phyloP scores from a whole-genome alignment of 2,113 vertebrate genomes.

The Laticauda colubrina region DNA sequence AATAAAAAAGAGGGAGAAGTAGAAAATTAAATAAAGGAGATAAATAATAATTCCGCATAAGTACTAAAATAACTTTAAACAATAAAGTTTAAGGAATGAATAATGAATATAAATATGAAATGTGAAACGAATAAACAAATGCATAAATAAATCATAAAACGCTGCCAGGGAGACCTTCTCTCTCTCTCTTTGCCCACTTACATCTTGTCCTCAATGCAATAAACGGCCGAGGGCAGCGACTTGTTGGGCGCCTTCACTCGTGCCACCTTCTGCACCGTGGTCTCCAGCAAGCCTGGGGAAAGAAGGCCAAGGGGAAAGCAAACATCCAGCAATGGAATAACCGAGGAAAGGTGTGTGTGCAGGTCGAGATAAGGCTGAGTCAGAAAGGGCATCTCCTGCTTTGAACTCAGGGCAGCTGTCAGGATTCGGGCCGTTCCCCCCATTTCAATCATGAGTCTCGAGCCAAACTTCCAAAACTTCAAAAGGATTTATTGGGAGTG shows the following conservation, averaged over 20 bases:
- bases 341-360: background rate
- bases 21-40: background rate
- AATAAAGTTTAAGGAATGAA: background rate
- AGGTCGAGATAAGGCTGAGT: background rate
- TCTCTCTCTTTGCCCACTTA: conserved; percentile 47
- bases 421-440: too few species aligned
- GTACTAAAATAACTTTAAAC: too few species aligned
- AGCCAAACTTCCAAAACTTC: too few species aligned
- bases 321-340: fast-evolving
- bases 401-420: too few species aligned
- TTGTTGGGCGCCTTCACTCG: conserved; percentile 80
- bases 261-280: conserved; percentile 85
- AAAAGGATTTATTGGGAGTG: too few species aligned
- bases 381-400: too few species aligned
- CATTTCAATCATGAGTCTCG: too few species aligned
- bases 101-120: background rate
- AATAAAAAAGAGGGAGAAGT: background rate
- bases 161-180: background rate
- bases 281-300: conserved; percentile 81
- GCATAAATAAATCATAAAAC: background rate
- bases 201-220: conserved; percentile 93
- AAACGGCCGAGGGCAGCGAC: conserved; percentile 81
- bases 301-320: background rate
- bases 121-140: background rate
- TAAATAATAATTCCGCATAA: too few species aligned